Conservation (phyloP, 2,797 vertebrate species). For the Naso thynnoides region DNA sequence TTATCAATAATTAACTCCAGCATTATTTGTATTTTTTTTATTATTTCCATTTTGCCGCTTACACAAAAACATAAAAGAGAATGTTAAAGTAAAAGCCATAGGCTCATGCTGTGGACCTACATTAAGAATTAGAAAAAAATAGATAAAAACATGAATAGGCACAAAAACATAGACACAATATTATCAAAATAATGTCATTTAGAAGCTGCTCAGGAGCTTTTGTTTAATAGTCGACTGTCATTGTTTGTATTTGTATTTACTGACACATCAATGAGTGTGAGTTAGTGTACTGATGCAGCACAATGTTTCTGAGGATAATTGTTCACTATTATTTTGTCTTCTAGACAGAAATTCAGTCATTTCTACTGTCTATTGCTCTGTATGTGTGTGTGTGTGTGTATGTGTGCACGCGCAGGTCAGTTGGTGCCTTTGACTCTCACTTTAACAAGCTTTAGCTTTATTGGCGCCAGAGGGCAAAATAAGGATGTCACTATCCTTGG, state of each 20-base stretch:
- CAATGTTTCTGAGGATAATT: too few species aligned
- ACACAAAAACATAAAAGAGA: neutral
- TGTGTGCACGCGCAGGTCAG: neutral
- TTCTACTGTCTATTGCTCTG: neutral
- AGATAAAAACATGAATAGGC: too few species aligned
- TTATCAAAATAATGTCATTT: too few species aligned
- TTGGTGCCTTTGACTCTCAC: conserved; percentile 37
- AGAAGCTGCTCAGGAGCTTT: too few species aligned
- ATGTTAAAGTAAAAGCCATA: neutral
- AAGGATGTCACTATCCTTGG: conserved; percentile 30
- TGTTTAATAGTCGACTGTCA: too few species aligned
- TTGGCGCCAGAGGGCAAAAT: conserved; percentile 49
- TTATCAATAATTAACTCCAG: too few species aligned
- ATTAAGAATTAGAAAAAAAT: neutral
- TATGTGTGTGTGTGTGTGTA: neutral
- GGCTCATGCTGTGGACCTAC: neutral
- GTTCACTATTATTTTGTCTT: too few species aligned
- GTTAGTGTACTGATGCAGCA: too few species aligned
- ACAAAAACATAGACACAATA: too few species aligned
- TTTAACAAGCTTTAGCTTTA: conserved; percentile 45
- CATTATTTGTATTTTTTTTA: neutral
- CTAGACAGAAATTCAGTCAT: too few species aligned
- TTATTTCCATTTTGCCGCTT: neutral
- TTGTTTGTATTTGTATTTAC: too few species aligned
- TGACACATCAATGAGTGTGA: too few species aligned